Percentiles rank a stretch among this genome's conserved stretches.
Conservation (phyloP, 1,140 invertebrate genomes). For the Drosophila erecta region DNA sequence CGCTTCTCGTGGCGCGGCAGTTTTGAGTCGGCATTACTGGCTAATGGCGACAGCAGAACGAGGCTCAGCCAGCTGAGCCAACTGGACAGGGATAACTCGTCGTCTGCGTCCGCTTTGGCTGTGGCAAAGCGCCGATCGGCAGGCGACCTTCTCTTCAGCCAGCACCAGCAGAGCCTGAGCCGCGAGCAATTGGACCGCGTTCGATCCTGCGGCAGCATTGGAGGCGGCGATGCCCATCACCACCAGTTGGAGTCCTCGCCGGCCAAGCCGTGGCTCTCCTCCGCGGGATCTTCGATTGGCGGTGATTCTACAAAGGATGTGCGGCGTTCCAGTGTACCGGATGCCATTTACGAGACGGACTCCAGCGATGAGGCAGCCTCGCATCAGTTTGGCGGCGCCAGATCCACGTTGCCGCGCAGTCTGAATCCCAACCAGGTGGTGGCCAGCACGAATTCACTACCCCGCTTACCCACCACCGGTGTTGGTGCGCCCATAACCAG, state of each 20-base stretch:
- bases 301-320: conserved; percentile 78
- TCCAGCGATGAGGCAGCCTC: conserved; percentile 88
- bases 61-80: conserved; percentile 88
- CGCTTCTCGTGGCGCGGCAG: conserved; percentile 95
- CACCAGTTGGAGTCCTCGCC: conserved; percentile 85
- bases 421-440: conserved; percentile 86
- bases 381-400: conserved; percentile 84
- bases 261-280: conserved; percentile 85
- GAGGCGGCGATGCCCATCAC: conserved; percentile 87
- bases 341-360: conserved; percentile 88
- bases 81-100: conserved; percentile 88
- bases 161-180: conserved; percentile 90
- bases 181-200: conserved; percentile 90
- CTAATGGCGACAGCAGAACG: conserved; percentile 91
- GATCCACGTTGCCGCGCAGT: conserved; percentile 88
- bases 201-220: conserved; percentile 92
- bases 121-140: conserved; percentile 91
- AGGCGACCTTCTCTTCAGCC: conserved; percentile 91
- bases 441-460: conserved; percentile 90
- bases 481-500: conserved; percentile 76
- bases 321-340: conserved; percentile 88
- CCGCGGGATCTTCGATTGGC: conserved; percentile 54
- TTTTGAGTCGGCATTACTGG: conserved; percentile 94
- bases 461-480: conserved; percentile 88
- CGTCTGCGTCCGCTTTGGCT: conserved; percentile 88